Conservation (phyloP, 2,113 vertebrate genomes). For the Bothrops jararaca region DNA sequence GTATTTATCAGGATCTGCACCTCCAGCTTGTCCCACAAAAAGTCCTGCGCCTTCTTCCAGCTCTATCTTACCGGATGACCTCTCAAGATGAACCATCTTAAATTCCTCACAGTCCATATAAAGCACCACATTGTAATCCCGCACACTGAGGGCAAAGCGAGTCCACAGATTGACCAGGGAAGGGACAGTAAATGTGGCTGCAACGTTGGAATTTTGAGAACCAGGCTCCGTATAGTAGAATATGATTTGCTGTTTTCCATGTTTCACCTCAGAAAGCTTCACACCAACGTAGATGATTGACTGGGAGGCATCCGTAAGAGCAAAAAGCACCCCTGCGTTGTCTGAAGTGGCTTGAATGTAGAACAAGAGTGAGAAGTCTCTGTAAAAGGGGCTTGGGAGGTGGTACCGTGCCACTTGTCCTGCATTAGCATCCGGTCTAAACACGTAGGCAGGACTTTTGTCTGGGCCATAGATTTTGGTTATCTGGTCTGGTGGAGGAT, state of each 20-base stretch:
- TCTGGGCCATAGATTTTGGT: slow-evolving; percentile 70
- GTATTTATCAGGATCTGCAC: slow-evolving; percentile 82
- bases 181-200: slow-evolving; percentile 81
- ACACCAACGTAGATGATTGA: slow-evolving; percentile 81
- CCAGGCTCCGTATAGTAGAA: slow-evolving; percentile 87
- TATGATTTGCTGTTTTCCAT: slow-evolving; percentile 74
- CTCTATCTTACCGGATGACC: slow-evolving; percentile 80
- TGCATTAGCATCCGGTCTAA: slow-evolving; percentile 73
- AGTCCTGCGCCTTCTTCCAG: slow-evolving; percentile 80
- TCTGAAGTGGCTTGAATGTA: slow-evolving; percentile 77
- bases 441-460: slow-evolving; percentile 74
- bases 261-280: slow-evolving; percentile 76
- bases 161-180: slow-evolving; percentile 80
- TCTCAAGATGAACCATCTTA: slow-evolving; percentile 66
- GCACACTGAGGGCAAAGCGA: slow-evolving; percentile 82
- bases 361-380: slow-evolving; percentile 86
- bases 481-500: slow-evolving; percentile 79
- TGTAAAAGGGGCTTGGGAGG: slow-evolving; percentile 82
- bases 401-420: slow-evolving; percentile 84
- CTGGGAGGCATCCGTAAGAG: slow-evolving; percentile 81
- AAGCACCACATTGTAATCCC: slow-evolving; percentile 74
- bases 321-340: slow-evolving; percentile 78
- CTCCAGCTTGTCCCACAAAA: slow-evolving; percentile 90
- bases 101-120: slow-evolving; percentile 84
- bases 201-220: slow-evolving; percentile 66